These are phyloP conservation scores for Scolopax mira DNA, from an alignment of 2,113 vertebrate genomes.

Conservation along the genomic window DNA sequence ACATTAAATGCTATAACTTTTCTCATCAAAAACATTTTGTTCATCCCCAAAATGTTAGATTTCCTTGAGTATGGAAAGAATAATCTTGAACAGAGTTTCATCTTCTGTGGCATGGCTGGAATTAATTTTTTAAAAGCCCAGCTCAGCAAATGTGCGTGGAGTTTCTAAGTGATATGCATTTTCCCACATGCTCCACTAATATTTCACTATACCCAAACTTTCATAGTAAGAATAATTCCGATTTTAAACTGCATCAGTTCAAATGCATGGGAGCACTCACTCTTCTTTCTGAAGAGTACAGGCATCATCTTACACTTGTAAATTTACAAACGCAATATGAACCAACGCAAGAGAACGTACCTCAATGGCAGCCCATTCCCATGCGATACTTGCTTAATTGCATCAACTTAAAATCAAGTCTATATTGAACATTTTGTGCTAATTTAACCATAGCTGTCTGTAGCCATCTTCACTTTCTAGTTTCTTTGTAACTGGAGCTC, in stretches of 20 bases:
- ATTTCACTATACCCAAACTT: neutral
- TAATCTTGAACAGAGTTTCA: neutral
- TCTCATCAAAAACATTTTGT: conserved; percentile 35
- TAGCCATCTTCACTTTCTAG: neutral
- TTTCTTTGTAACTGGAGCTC: neutral
- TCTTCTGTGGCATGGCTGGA: neutral
- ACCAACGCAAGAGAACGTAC: neutral
- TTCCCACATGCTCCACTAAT: neutral
- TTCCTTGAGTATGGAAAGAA: neutral
- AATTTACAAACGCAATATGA: neutral
- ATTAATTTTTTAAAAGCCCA: neutral
- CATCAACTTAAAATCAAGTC: neutral
- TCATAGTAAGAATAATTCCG: neutral
- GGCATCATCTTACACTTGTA: neutral
- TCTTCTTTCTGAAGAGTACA: neutral
- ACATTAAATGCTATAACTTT: neutral
- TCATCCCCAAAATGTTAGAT: neutral
- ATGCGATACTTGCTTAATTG: neutral
- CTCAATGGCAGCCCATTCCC: neutral
- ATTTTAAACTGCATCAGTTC: neutral
- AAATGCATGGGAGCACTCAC: neutral
- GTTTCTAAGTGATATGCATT: neutral
- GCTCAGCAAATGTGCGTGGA: neutral
- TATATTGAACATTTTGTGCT: neutral
- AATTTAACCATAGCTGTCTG: neutral